phyloP scores from a whole-genome alignment of 2,113 vertebrate genomes.

The Mormyrus lacerda region DNA sequence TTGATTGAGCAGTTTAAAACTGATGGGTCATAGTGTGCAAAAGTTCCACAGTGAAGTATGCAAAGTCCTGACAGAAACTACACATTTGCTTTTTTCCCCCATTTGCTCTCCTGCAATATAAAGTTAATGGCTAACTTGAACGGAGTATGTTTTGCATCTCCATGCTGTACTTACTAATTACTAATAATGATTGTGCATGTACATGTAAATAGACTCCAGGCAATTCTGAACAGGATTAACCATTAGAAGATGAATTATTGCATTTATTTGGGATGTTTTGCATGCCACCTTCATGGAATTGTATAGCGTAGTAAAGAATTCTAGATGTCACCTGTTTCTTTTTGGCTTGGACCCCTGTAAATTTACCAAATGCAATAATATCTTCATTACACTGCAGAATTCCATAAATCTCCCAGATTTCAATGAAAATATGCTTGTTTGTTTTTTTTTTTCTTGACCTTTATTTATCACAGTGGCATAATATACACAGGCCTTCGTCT shows the following conservation, averaged over 20 bases:
- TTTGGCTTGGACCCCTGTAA: neutral
- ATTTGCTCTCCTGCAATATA: neutral
- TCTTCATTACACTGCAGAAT: neutral
- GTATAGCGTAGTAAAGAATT: neutral
- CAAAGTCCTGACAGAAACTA: neutral
- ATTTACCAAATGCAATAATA: neutral
- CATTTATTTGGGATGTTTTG: neutral
- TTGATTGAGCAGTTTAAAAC: neutral
- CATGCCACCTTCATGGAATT: neutral
- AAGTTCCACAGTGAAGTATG: neutral
- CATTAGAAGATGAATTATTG: slow-evolving; percentile 35
- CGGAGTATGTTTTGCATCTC: neutral
- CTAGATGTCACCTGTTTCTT: neutral
- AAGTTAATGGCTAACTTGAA: neutral
- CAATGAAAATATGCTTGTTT: neutral
- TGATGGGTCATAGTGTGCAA: neutral
- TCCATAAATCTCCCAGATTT: neutral
- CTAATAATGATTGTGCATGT: neutral
- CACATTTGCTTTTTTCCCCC: neutral
- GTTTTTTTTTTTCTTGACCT: neutral
- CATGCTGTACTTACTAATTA: neutral
- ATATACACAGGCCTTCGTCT: neutral
- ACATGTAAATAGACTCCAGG: neutral
- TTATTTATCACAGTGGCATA: neutral
- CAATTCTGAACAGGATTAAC: neutral